Conservation (phyloP, 2,888 invertebrate species). For the Poecilus cupreus region DNA sequence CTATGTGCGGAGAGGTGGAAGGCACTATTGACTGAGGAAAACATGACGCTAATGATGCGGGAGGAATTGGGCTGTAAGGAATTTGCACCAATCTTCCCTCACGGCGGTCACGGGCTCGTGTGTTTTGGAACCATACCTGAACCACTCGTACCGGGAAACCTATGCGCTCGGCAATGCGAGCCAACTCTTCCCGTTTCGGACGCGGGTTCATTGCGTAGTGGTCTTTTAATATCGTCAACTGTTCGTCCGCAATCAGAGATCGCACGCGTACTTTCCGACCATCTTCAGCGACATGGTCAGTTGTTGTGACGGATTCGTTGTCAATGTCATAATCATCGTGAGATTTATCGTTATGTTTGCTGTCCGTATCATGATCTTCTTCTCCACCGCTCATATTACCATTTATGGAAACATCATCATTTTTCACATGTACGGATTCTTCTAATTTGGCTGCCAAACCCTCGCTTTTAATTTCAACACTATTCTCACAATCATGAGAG, state of each 20-base stretch:
- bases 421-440: conserved; percentile 76
- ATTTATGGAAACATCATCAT: conserved; percentile 75
- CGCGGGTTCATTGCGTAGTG: conserved; percentile 93
- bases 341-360: conserved; percentile 71
- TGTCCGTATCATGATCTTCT: conserved; percentile 76
- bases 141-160: conserved; percentile 87
- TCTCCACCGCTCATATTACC: conserved; percentile 76
- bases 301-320: conserved; percentile 74
- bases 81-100: conserved; percentile 76
- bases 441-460: conserved; percentile 87
- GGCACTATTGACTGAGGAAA: conserved; percentile 67
- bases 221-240: conserved; percentile 90
- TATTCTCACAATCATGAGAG: conserved; percentile 83
- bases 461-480: conserved; percentile 79
- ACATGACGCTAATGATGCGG: conserved; percentile 60
- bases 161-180: conserved; percentile 87
- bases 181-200: conserved; percentile 95
- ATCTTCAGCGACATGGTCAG: conserved; percentile 72
- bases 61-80: conserved; percentile 71
- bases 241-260: conserved; percentile 95
- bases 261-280: conserved; percentile 92
- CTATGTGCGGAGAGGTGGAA: conserved; percentile 66
- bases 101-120: conserved; percentile 90
- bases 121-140: conserved; percentile 98
- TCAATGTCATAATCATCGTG: conserved; percentile 76